Evolutionary conservation across 2,888 invertebrate species (phyloP).

Genomic region (Troilus luridus): DNA sequence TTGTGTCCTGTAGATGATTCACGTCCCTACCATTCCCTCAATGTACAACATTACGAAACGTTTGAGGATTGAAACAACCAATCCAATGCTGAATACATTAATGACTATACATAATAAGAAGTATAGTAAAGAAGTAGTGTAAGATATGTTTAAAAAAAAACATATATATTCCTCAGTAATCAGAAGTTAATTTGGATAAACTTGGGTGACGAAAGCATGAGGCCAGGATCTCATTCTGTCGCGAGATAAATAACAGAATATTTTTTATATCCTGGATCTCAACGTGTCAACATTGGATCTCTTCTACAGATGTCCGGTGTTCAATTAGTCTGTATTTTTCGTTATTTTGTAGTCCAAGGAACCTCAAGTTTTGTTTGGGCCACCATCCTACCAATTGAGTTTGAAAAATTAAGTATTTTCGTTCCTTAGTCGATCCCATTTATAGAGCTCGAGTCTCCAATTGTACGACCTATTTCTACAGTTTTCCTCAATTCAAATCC

Average conservation of each 20-base stretch:
- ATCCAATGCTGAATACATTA: too few species aligned
- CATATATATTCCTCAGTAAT: background rate
- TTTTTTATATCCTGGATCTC: background rate
- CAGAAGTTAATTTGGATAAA: background rate
- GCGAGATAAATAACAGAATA: background rate
- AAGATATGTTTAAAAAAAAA: background rate
- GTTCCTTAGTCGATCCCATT: background rate
- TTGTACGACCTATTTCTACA: background rate
- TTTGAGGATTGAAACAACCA: too few species aligned
- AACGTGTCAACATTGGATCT: background rate
- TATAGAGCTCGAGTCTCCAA: background rate
- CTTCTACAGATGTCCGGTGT: background rate
- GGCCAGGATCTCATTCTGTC: background rate
- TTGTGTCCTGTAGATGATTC: background rate
- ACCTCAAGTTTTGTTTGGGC: background rate
- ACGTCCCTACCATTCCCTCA: background rate
- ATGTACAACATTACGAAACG: background rate
- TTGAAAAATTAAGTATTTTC: background rate
- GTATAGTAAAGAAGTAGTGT: background rate
- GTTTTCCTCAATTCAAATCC: background rate
- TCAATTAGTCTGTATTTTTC: background rate
- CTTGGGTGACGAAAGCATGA: background rate
- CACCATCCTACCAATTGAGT: background rate
- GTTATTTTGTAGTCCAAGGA: background rate
- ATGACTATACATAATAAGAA: too few species aligned